A percentile compares a stretch with the other conserved stretches of the same genome.
Evolutionary conservation across 1,140 invertebrate genomes (phyloP).

Genomic region (Hylyphantes graminicola): DNA sequence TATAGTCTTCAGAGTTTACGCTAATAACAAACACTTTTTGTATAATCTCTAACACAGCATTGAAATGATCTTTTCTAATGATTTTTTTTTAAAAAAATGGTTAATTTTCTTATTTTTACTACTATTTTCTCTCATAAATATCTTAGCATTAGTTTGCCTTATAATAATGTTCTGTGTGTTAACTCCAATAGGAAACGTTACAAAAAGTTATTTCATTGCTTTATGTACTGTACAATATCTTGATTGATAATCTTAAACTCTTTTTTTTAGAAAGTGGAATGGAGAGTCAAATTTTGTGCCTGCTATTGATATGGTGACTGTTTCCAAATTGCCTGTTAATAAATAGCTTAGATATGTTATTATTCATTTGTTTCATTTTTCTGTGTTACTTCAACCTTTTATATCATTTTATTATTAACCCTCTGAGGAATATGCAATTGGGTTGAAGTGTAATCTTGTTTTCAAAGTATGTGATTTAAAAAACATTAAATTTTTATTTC

Average conservation of each 20-base stretch:
- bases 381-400: neutral
- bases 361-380: neutral
- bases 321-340: neutral
- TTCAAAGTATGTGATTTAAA: no score
- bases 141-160: neutral
- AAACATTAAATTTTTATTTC: no score
- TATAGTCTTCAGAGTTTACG: no score
- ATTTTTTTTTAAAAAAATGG: neutral
- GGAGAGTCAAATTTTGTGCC: slow-evolving; percentile 14
- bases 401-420: neutral
- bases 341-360: slow-evolving; percentile 5
- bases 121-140: neutral
- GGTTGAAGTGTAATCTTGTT: no score
- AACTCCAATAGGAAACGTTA: no score
- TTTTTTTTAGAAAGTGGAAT: slow-evolving; percentile 34
- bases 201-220: no score
- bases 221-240: neutral
- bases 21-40: no score
- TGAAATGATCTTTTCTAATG: neutral
- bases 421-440: no score
- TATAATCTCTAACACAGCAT: neutral
- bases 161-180: no score
- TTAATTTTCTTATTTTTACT: neutral
- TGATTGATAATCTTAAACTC: neutral
- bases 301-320: slow-evolving; percentile 2